These are phyloP conservation scores for Anagrus nilaparvatae DNA, from an alignment of 1,140 invertebrate genomes.

Conservation along the genomic window DNA sequence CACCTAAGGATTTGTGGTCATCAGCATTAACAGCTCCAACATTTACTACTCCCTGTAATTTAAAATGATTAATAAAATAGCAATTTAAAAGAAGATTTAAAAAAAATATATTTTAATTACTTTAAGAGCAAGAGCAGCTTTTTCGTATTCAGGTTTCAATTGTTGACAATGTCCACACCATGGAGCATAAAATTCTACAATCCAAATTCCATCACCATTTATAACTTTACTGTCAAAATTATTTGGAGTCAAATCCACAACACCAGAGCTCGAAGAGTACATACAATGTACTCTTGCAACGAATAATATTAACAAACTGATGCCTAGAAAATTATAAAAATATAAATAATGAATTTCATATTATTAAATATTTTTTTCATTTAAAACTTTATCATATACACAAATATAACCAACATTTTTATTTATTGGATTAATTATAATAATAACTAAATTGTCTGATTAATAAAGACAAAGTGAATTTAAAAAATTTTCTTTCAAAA, in stretches of 20 bases:
- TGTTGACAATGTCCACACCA: constrained; percentile 86
- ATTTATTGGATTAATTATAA: neutral
- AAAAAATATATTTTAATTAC: constrained; percentile 34
- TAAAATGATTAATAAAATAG: too few species aligned
- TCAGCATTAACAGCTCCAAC: constrained; percentile 90
- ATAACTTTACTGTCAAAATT: constrained; percentile 87
- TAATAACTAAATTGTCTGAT: neutral
- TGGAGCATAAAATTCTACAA: constrained; percentile 91
- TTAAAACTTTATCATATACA: neutral
- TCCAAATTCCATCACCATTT: constrained; percentile 77
- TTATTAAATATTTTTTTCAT: neutral
- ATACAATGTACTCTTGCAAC: constrained; percentile 48
- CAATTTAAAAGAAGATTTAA: too few species aligned
- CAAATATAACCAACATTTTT: constrained; percentile 5
- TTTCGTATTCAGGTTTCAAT: constrained; percentile 78
- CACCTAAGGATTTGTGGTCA: constrained; percentile 70
- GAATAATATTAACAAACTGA: constrained; percentile 17
- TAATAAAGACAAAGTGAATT: neutral
- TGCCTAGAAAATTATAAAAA: constrained; percentile 22
- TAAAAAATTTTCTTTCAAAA: too few species aligned
- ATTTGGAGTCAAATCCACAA: constrained; percentile 78
- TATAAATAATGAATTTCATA: constrained; percentile 15
- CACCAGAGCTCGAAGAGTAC: constrained; percentile 72
- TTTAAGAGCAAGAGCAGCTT: constrained; percentile 79
- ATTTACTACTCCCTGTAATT: constrained; percentile 80